These are phyloP conservation scores for Drosophila affinis DNA, from an alignment of 2,888 invertebrate genomes.

Conservation along the genomic window DNA sequence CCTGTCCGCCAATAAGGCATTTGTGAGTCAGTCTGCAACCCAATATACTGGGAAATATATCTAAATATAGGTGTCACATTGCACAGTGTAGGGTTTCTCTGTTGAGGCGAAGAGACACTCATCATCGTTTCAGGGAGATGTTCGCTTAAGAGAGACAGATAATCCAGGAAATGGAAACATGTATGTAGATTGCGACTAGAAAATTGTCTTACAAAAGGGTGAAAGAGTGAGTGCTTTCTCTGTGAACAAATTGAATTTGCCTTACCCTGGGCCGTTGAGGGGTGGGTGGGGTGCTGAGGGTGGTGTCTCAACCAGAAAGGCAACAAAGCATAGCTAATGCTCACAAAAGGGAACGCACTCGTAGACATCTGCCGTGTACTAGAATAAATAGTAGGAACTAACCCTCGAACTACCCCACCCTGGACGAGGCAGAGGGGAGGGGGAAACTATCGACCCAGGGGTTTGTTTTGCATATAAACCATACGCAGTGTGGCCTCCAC, in stretches of 20 bases:
- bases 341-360: conserved; percentile 11
- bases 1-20: background rate
- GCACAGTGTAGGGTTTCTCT: background rate
- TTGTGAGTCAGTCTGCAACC: background rate
- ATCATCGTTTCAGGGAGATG: background rate
- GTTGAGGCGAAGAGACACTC: background rate
- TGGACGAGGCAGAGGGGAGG: background rate
- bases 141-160: background rate
- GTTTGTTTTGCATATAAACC: conserved; percentile 41
- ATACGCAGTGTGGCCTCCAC: conserved; percentile 33
- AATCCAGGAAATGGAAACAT: background rate
- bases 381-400: conserved; percentile 41
- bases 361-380: background rate
- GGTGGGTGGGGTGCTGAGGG: no score
- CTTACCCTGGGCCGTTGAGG: conserved; percentile 3
- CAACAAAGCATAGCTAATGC: conserved; percentile 39
- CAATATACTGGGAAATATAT: background rate
- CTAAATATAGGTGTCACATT: background rate
- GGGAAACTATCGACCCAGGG: conserved; percentile 35
- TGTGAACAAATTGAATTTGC: conserved; percentile 54
- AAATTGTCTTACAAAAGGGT: conserved; percentile 16
- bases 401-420: conserved; percentile 6
- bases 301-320: conserved; percentile 12
- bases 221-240: background rate
- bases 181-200: background rate